Base-by-base conservation (phyloP, 1,140 invertebrate genomes). In the Sitobion miscanthi region DNA sequence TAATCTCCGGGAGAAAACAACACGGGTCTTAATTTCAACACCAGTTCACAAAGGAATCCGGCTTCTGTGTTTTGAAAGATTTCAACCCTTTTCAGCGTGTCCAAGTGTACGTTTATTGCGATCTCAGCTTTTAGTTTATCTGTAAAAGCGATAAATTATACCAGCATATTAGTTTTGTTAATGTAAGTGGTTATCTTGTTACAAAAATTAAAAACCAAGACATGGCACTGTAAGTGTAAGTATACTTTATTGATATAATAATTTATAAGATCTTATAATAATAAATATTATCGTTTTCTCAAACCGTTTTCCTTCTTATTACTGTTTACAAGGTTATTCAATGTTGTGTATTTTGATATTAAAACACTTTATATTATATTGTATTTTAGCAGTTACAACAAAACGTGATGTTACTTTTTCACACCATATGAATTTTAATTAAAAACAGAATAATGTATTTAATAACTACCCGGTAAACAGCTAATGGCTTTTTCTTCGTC, bases 61-160 rank as follows among this genome's bases (percentile, higher is more conserved):
- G 99, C 99, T 96, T 99, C 99, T 8, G 99, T 99, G 95, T 99
- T 99, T 96, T 99, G 99, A 96, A 99, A 99, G 95, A 99, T 99
- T 96, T 99, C 99, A 94, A 99, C 99, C 95, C 99, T 97, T 96
- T 99, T 99, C 95, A 99, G 96, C 77, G 99, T 99, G 96, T 99
- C 99, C 95, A 99, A 96, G 95, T 99, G 99, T 94, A 99, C 99
- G 96, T 99, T 99, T 95, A 99, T 99, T 94, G 99, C 99, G 94
- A 99, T 99, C 96, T 99, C 99, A 69, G 99, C 99, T 96, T 99
- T 99, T 94, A 99, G 96, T 96, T 99, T 99, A 96, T 99, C 99
- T 96, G 38, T 35, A 88, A 88, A 96, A 94, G 95, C 95, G 93
- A 94, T 90, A 94, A 87, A 93, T 47, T 49, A 77, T 17, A 77